These are phyloP conservation scores for Eurystomus glaucurus DNA, from an alignment of 2,797 vertebrate species.

Conservation along the genomic window DNA sequence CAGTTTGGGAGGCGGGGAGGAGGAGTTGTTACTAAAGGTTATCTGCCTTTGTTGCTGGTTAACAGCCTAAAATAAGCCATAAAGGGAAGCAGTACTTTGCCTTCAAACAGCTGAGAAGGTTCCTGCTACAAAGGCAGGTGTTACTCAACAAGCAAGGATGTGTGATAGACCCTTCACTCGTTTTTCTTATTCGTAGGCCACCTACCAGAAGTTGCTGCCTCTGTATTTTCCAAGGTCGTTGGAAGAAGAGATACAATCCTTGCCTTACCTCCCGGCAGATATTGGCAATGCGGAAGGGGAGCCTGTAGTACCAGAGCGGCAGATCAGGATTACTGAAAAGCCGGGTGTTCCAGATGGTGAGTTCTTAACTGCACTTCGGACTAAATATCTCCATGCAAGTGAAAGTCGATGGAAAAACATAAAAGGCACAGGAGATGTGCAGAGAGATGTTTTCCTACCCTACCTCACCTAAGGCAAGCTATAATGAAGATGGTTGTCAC, in stretches of 20 bases:
- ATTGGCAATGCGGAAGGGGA: slow-evolving; percentile 97
- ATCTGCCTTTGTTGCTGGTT: background rate
- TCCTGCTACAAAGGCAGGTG: background rate
- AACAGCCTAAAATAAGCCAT: background rate
- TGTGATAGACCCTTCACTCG: background rate
- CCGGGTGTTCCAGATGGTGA: slow-evolving; percentile 92
- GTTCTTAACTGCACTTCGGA: background rate
- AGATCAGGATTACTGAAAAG: slow-evolving; percentile 96
- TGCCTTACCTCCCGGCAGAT: slow-evolving; percentile 92
- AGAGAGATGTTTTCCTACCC: background rate
- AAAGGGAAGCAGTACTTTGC: background rate
- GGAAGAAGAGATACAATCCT: slow-evolving; percentile 87
- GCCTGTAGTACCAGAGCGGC: slow-evolving; percentile 94
- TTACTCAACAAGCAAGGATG: background rate
- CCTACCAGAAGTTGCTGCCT: slow-evolving; percentile 92
- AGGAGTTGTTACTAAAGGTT: background rate
- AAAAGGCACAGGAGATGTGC: background rate
- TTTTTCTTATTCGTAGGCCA: slow-evolving; percentile 81
- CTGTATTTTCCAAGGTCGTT: slow-evolving; percentile 95
- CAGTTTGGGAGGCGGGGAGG: background rate
- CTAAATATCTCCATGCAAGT: background rate
- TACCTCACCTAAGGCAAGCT: background rate
- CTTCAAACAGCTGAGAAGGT: background rate
- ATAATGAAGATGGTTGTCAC: background rate
- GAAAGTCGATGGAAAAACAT: background rate